phyloP scores from a whole-genome alignment of 2,113 vertebrate genomes.

The Equus przewalskii region DNA sequence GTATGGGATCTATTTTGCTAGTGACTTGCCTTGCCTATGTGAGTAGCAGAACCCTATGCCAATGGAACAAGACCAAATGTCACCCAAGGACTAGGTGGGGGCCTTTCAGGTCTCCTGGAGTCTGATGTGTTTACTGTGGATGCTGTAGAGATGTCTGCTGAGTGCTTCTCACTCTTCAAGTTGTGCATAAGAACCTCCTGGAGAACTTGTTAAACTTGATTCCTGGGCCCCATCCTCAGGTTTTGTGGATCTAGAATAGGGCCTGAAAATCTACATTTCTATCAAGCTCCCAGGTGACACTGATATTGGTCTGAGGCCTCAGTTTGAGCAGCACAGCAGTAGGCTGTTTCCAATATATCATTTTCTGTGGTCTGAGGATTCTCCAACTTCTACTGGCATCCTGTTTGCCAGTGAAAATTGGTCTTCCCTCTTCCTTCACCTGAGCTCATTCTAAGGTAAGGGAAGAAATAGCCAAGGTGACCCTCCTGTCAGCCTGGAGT shows the following conservation, averaged over 20 bases:
- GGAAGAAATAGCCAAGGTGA: background rate
- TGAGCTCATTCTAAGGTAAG: background rate
- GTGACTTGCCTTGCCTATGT: background rate
- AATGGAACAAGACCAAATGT: background rate
- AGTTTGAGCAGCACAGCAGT: background rate
- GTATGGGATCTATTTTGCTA: background rate
- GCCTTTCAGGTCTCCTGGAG: background rate
- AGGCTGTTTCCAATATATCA: background rate
- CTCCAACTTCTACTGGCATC: background rate
- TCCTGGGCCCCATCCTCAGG: background rate
- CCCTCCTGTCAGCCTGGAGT: background rate
- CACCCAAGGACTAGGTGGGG: background rate
- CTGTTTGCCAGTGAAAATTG: background rate
- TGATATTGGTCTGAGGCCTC: too few species aligned
- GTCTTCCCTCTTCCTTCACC: background rate
- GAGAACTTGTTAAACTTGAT: background rate
- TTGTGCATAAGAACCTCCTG: background rate
- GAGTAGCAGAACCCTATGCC: background rate
- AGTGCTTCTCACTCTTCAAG: background rate
- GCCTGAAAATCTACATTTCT: background rate
- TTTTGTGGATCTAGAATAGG: background rate
- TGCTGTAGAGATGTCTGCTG: background rate
- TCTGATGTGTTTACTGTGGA: background rate
- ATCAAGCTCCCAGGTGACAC: background rate
- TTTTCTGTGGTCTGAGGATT: background rate